Conservation (phyloP, 2,113 vertebrate genomes). For the Oryzias woworae region DNA sequence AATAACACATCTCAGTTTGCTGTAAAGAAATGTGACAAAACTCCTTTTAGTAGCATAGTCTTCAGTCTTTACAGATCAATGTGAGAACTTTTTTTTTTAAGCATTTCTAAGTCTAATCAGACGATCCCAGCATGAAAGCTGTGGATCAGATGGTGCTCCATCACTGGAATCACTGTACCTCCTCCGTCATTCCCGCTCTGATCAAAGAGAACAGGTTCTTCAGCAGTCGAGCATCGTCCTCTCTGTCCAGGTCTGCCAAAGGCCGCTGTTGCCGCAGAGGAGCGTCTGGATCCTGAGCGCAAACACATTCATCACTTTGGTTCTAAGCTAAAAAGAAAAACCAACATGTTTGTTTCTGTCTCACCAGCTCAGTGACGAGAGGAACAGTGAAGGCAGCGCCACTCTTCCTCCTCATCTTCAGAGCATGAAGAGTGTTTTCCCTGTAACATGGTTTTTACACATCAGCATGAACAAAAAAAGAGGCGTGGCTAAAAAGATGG, state of each 20-base stretch:
- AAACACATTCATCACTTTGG: not conserved
- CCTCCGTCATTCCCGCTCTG: slow-evolving; percentile 94
- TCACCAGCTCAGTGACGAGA: slow-evolving; percentile 94
- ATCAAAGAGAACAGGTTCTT: slow-evolving; percentile 94
- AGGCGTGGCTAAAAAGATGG: not conserved
- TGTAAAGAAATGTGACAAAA: not conserved
- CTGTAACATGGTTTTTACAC: slow-evolving; percentile 65
- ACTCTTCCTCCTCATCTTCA: slow-evolving; percentile 84
- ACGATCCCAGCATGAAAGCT: too few species aligned
- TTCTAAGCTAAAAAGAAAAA: not conserved
- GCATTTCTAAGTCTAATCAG: too few species aligned
- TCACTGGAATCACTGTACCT: slow-evolving; percentile 71
- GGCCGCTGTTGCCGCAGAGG: slow-evolving; percentile 93
- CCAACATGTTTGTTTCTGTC: slow-evolving; percentile 3
- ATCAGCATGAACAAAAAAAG: too few species aligned
- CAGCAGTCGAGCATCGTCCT: slow-evolving; percentile 90
- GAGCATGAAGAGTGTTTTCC: slow-evolving; percentile 92
- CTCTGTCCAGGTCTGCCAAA: slow-evolving; percentile 92
- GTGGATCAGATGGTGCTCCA: too few species aligned
- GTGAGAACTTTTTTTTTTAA: too few species aligned
- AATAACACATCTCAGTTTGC: not conserved
- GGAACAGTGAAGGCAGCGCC: slow-evolving; percentile 79
- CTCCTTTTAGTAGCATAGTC: too few species aligned
- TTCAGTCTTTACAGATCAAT: too few species aligned
- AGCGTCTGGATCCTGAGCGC: slow-evolving; percentile 90